Base-by-base conservation (phyloP, 2,113 vertebrate genomes). In the Caretta caretta region DNA sequence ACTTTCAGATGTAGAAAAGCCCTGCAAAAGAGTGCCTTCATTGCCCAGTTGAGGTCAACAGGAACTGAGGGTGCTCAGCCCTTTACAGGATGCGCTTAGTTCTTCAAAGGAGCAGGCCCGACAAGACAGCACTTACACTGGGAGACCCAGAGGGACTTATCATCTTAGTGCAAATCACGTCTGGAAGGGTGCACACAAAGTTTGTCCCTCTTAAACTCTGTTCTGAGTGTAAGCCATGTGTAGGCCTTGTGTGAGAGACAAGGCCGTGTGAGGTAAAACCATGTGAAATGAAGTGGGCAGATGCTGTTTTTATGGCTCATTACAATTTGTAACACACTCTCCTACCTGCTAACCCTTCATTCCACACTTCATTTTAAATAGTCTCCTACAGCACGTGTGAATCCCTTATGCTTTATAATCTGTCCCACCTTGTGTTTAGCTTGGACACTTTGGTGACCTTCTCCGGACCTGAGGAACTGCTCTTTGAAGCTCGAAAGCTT, bases 171-270 rank as follows among this genome's bases (percentile, higher is more conserved):
- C 65, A 72, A 72, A 22, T n/a, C 35, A 2, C 17, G 1, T 35
- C 17, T n/a, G 16, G 35, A n/a, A 8, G 35, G 31, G 62, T n/a
- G 35, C 35, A 19, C 31, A 69, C 49, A 35, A 38, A n/a, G 49
- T 65, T 48, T 56, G 53, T 76, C 25, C 75, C 27, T 17, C 78
- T 76, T 53, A 56, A 48, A 0, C 10, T 3, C 0, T 1, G 0
- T 20, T 22, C 38, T 4, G 49, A 24, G 35, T 29, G 50, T 17
- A 1, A 2, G 5, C 8, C 25, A 5, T 2, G 0, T 0, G 8
- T 19, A 1, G 1, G 4, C 12, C 25, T 3, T 2, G 0, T 0
- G 9, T 4, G 17, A n/a, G 62, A 19, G 16, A 19, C 62, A 20
- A 9, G 35, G 16, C 16, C n/a, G 31, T 8, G 16, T n/a, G 62